Evolutionary conservation across 2,113 vertebrate species (phyloP).

Genomic region (Madoqua kirkii): DNA sequence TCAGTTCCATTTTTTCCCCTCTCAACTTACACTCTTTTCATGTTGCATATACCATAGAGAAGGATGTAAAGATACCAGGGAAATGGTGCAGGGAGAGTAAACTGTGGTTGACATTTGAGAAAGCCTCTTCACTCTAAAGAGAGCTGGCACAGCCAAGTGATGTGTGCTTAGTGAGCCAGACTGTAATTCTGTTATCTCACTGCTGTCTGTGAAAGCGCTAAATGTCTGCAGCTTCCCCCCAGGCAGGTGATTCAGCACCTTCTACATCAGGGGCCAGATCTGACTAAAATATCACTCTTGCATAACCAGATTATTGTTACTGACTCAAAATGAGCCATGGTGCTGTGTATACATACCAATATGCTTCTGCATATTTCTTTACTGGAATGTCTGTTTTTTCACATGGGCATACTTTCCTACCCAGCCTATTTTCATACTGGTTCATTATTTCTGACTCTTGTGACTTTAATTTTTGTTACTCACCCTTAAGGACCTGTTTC

Average conservation of each 20-base stretch:
- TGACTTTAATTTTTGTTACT: slow-evolving; percentile 39
- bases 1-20: neutral
- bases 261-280: neutral
- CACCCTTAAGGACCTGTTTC: slow-evolving; percentile 33
- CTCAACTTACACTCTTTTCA: neutral
- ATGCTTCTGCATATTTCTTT: neutral
- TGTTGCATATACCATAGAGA: neutral
- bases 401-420: neutral
- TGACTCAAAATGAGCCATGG: slow-evolving; percentile 5
- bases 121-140: neutral
- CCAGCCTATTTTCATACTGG: neutral
- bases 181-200: slow-evolving; percentile 7
- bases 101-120: neutral
- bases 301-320: neutral
- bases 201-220: slow-evolving; percentile 1
- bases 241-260: slow-evolving; percentile 37
- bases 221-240: slow-evolving; percentile 26
- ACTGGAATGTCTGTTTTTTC: neutral
- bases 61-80: neutral
- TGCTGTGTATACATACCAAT: neutral
- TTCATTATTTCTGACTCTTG: slow-evolving; percentile 54
- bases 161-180: neutral
- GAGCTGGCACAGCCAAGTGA: neutral
- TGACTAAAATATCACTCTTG: neutral
- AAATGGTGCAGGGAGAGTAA: neutral